Conservation (phyloP, 2,888 invertebrate genomes). For the Chloroclysta siterata region DNA sequence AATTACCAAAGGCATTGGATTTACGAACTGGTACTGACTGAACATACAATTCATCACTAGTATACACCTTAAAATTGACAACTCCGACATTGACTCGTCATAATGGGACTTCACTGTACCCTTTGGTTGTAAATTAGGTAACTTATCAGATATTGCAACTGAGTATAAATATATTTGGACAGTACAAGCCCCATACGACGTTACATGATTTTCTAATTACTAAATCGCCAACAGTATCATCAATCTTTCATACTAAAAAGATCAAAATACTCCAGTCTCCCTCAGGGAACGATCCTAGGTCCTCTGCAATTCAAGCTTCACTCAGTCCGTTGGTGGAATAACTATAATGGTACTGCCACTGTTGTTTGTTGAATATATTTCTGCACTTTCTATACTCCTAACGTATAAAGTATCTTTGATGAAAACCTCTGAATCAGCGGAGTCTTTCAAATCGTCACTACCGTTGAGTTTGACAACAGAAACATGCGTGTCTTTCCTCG, state of each 20-base stretch:
- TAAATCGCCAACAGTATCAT: constrained; percentile 3
- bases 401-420: constrained; percentile 70
- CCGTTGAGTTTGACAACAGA: constrained; percentile 76
- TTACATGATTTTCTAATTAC: constrained; percentile 1
- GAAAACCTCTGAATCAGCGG: constrained; percentile 52
- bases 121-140: constrained; percentile 18
- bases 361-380: constrained; percentile 69
- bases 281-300: constrained; percentile 36
- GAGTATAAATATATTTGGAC: constrained; percentile 9
- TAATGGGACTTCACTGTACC: constrained; percentile 7
- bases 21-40: neutral
- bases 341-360: constrained; percentile 78
- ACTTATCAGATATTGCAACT: constrained; percentile 13
- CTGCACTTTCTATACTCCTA: constrained; percentile 67
- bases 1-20: neutral
- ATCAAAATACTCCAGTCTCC: constrained; percentile 21
- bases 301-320: constrained; percentile 27
- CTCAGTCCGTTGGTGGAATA: constrained; percentile 78
- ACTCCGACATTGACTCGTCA: constrained; percentile 6
- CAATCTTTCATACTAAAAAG: constrained; percentile 16
- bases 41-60: neutral
- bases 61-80: constrained; percentile 4
- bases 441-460: constrained; percentile 60
- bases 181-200: constrained; percentile 9
- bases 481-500: constrained; percentile 52